phyloP scores from a whole-genome alignment of 2,113 vertebrate genomes.

The Telmatochromis sp. region DNA sequence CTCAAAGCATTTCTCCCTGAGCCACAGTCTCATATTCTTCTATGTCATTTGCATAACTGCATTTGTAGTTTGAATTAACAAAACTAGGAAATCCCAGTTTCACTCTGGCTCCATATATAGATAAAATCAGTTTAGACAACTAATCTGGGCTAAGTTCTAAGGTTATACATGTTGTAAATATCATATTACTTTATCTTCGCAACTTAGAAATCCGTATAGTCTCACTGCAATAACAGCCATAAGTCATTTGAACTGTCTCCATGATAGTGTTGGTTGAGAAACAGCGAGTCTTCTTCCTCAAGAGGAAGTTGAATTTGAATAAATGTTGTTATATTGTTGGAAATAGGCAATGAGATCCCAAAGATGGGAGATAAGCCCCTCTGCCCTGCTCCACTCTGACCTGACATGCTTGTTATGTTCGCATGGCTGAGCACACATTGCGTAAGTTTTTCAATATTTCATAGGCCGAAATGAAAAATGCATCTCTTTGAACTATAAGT shows the following conservation, averaged over 20 bases:
- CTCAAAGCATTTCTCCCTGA: not conserved
- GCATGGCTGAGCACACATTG: conserved; percentile 58
- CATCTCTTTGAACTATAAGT: conserved; percentile 58
- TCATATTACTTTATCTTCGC: not conserved
- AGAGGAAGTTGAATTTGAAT: not conserved
- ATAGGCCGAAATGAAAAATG: conserved; percentile 63
- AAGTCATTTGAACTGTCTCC: not conserved
- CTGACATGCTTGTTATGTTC: conserved; percentile 33
- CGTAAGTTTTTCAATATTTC: conserved; percentile 74
- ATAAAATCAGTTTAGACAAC: not conserved
- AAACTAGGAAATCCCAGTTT: not conserved
- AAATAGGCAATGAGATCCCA: conserved; percentile 25
- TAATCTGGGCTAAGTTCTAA: not conserved
- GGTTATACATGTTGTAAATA: not conserved
- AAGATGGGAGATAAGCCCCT: conserved; percentile 24
- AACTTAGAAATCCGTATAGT: not conserved
- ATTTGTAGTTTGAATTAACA: not conserved
- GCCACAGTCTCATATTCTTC: not conserved
- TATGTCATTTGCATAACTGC: not conserved
- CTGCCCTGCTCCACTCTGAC: conserved; percentile 34
- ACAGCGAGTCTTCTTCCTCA: not conserved
- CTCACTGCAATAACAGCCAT: not conserved
- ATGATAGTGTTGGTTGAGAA: not conserved
- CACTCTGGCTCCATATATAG: not conserved
- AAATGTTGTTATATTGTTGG: not conserved